Conservation (phyloP, 2,797 vertebrate species). For the Discoglossus pictus region DNA sequence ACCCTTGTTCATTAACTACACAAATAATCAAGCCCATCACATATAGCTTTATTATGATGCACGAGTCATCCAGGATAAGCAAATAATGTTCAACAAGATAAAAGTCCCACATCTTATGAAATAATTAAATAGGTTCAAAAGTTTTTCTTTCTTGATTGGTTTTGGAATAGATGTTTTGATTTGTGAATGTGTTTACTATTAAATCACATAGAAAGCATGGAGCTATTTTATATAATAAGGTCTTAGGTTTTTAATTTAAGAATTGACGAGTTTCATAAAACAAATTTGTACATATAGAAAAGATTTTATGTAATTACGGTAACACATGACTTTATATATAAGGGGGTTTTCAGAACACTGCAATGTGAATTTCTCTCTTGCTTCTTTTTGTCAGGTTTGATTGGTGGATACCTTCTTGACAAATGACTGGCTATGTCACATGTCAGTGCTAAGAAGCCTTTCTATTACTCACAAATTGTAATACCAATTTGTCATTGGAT, state of each 20-base stretch:
- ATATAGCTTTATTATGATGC: conserved; percentile 5
- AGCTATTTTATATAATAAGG: conserved; percentile 14
- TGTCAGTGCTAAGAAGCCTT: too few relatives aligned
- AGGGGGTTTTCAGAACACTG: background rate
- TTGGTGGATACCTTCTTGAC: too few relatives aligned
- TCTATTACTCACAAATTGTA: too few relatives aligned
- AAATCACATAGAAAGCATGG: conserved; percentile 24
- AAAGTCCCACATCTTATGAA: background rate
- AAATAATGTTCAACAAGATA: background rate
- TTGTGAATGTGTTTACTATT: conserved; percentile 19
- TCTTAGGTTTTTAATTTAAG: conserved; percentile 23
- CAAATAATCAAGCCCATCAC: background rate
- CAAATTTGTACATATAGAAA: background rate
- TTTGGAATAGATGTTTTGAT: conserved; percentile 1
- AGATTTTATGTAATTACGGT: conserved; percentile 13
- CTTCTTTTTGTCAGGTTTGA: too few relatives aligned
- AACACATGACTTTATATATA: background rate
- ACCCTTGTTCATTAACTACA: background rate
- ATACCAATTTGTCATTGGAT: too few relatives aligned
- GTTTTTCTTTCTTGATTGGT: conserved; percentile 26
- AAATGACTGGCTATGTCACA: too few relatives aligned
- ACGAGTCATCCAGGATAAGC: background rate
- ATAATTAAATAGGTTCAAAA: conserved; percentile 22
- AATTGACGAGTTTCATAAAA: conserved; percentile 30
- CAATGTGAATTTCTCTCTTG: background rate